A percentile compares a stretch with the other conserved stretches of the same genome.
These are phyloP conservation scores for Apis cerana DNA, from an alignment of 1,140 invertebrate species.

Conservation along the genomic window DNA sequence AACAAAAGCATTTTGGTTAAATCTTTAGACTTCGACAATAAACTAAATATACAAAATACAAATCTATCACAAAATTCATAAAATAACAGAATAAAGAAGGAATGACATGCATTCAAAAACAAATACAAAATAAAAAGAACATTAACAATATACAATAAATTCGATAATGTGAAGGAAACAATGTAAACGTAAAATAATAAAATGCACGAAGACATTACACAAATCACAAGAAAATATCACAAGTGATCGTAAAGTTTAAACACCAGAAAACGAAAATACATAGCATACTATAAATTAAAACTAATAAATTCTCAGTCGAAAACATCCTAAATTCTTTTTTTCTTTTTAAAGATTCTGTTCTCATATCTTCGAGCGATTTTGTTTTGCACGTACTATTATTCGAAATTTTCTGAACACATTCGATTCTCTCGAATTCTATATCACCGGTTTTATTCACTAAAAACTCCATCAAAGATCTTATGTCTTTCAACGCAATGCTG, in stretches of 20 bases:
- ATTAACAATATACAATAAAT: conserved; percentile 1
- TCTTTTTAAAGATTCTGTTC: neutral
- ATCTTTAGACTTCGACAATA: neutral
- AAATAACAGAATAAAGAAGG: neutral
- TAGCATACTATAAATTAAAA: conserved; percentile 62
- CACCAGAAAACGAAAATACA: conserved; percentile 69
- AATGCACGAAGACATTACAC: neutral
- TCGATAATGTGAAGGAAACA: neutral
- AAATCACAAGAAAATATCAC: conserved; percentile 48
- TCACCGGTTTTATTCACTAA: neutral
- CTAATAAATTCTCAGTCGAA: conserved; percentile 53
- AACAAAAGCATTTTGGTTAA: neutral
- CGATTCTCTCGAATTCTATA: neutral
- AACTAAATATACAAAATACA: neutral
- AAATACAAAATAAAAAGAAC: conserved; percentile 3
- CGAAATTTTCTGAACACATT: neutral
- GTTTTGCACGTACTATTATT: neutral
- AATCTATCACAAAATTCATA: neutral
- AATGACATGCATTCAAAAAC: conserved; percentile 1
- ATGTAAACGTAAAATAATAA: conserved; percentile 16
- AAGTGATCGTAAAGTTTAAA: conserved; percentile 63
- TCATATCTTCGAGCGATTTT: neutral
- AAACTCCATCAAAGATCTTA: neutral
- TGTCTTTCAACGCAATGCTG: neutral
- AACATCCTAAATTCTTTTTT: conserved; percentile 8